These are phyloP conservation scores for Microtus montanus DNA, from an alignment of 2,113 vertebrate species.

Conservation along the genomic window DNA sequence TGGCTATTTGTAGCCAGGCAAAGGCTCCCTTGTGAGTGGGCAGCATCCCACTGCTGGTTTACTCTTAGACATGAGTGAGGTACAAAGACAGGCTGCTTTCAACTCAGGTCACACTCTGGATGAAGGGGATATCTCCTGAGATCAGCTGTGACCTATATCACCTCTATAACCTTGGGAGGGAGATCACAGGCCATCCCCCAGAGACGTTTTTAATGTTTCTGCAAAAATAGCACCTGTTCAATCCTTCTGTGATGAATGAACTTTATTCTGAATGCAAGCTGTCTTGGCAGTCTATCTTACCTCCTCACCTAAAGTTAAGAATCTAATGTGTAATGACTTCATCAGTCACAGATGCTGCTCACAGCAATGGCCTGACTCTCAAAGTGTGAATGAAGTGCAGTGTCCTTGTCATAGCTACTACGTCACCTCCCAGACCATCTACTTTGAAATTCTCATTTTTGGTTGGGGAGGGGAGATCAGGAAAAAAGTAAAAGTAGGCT, in stretches of 20 bases:
- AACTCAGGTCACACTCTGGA: not conserved
- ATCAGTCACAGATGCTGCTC: not conserved
- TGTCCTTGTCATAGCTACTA: not conserved
- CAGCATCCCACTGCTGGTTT: not conserved
- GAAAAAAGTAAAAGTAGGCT: no score
- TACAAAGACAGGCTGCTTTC: not conserved
- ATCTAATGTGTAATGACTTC: not conserved
- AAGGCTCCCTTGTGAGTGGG: not conserved
- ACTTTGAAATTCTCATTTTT: not conserved
- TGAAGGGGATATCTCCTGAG: not conserved
- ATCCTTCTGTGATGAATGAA: not conserved
- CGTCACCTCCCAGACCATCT: not conserved
- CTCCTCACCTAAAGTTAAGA: not conserved
- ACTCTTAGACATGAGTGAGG: not conserved
- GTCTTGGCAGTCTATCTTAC: not conserved
- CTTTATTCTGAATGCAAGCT: not conserved
- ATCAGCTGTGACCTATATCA: not conserved
- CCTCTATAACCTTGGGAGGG: not conserved
- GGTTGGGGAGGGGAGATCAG: fast-evolving
- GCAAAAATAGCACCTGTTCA: not conserved
- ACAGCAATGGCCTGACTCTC: not conserved
- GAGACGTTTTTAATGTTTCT: not conserved
- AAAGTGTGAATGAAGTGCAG: not conserved
- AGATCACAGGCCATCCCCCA: not conserved
- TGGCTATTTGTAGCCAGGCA: not conserved